Percentiles rank a stretch among this genome's conserved stretches.
Conservation (phyloP, 2,797 vertebrate genomes). For the Champsocephalus esox region DNA sequence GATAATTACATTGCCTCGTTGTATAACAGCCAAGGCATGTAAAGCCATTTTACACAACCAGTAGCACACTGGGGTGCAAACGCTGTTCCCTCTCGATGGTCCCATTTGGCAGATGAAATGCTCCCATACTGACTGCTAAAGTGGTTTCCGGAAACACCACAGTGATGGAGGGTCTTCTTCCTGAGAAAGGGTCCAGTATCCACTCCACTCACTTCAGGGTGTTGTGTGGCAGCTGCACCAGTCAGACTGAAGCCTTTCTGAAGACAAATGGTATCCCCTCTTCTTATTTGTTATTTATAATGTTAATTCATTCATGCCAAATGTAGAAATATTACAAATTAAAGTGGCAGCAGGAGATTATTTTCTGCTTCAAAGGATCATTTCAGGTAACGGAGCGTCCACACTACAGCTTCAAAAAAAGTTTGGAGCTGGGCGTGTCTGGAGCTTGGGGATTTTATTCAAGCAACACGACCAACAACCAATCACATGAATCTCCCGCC, state of each 20-base stretch:
- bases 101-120: slow-evolving; percentile 22
- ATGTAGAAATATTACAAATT: slow-evolving; percentile 3
- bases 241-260: slow-evolving; percentile 8
- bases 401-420: too few species aligned
- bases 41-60: slow-evolving; percentile 35
- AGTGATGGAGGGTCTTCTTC: slow-evolving; percentile 20
- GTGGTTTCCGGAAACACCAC: slow-evolving; percentile 38
- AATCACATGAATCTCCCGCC: too few species aligned
- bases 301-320: slow-evolving; percentile 12
- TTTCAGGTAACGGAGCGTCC: too few species aligned
- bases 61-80: slow-evolving; percentile 33
- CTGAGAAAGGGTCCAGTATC: slow-evolving; percentile 15
- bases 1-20: slow-evolving; percentile 38
- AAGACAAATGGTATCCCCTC: not conserved
- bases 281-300: slow-evolving; percentile 3
- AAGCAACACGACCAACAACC: too few species aligned
- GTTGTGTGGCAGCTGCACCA: slow-evolving; percentile 42
- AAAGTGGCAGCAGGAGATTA: too few species aligned
- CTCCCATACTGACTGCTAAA: slow-evolving; percentile 24
- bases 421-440: too few species aligned
- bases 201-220: slow-evolving; percentile 12
- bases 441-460: too few species aligned
- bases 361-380: too few species aligned
- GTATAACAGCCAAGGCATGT: slow-evolving; percentile 27
- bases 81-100: slow-evolving; percentile 23